These are phyloP conservation scores for Callipepla californica DNA, from an alignment of 2,113 vertebrate genomes.

Conservation along the genomic window DNA sequence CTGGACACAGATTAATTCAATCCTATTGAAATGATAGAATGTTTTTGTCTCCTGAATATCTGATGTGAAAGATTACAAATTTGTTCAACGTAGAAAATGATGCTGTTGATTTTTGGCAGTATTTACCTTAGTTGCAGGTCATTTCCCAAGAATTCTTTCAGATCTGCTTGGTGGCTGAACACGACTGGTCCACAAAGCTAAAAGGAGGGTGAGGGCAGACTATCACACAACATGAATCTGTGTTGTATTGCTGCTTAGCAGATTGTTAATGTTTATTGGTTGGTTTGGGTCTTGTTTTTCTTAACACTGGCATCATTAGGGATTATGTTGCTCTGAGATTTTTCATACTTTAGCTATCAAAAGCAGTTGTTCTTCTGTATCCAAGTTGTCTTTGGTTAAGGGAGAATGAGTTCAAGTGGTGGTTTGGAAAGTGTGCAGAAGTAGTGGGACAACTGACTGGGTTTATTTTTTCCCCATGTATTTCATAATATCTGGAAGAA, in stretches of 20 bases:
- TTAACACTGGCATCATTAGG: not conserved
- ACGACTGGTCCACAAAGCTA: not conserved
- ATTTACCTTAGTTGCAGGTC: not conserved
- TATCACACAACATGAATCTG: not conserved
- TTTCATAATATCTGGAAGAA: not conserved
- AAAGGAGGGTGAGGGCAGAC: not conserved
- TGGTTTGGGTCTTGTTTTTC: not conserved
- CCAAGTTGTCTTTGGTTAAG: not conserved
- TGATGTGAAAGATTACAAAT: not conserved
- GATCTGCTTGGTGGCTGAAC: not conserved
- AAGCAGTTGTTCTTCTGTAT: rapidly evolving
- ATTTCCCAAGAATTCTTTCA: not conserved
- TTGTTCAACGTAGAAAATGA: not conserved
- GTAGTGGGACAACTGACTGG: not conserved
- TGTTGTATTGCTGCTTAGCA: not conserved
- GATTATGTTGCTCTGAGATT: not conserved
- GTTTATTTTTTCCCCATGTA: not conserved
- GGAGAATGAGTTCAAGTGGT: not conserved
- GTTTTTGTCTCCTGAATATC: not conserved
- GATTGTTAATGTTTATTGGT: not conserved
- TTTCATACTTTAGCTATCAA: not conserved
- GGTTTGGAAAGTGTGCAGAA: not conserved
- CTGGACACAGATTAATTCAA: not conserved
- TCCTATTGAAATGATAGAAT: not conserved
- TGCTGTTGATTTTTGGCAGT: not conserved